These are phyloP conservation scores for Plagiodera versicolora DNA, from an alignment of 2,888 invertebrate species.

Conservation along the genomic window DNA sequence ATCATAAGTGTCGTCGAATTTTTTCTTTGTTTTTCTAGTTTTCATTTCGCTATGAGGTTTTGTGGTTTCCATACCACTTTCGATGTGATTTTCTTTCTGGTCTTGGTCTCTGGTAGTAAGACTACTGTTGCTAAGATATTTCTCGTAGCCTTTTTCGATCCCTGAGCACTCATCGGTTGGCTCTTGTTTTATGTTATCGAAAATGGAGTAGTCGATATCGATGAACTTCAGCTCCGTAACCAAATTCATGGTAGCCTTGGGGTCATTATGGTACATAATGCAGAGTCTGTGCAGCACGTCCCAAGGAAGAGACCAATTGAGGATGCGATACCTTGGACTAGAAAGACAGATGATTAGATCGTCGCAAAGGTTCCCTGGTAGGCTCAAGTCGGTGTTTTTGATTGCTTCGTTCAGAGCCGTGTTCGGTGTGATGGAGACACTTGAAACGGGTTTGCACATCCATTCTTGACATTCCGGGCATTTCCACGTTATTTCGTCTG, in stretches of 20 bases:
- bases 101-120: neutral
- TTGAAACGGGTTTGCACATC: conserved; percentile 47
- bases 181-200: conserved; percentile 59
- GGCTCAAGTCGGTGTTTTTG: conserved; percentile 57
- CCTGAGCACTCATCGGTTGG: conserved; percentile 53
- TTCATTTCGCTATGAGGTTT: neutral
- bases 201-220: conserved; percentile 70
- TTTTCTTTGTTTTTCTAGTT: neutral
- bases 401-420: conserved; percentile 52
- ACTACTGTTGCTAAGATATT: conserved; percentile 41
- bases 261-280: conserved; percentile 59
- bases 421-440: conserved; percentile 44
- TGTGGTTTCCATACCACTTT: neutral
- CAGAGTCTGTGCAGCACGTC: conserved; percentile 58
- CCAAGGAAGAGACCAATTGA: conserved; percentile 71
- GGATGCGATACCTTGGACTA: conserved; percentile 69
- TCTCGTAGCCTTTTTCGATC: conserved; percentile 46
- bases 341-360: conserved; percentile 72
- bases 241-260: conserved; percentile 63
- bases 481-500: conserved; percentile 46
- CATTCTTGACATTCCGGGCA: conserved; percentile 49
- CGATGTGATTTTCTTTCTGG: neutral
- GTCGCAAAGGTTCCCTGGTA: conserved; percentile 66
- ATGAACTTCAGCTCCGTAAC: conserved; percentile 74
- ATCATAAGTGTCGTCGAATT: neutral